Base-by-base conservation (phyloP, 2,113 vertebrate genomes). In the Vicugna pacos region DNA sequence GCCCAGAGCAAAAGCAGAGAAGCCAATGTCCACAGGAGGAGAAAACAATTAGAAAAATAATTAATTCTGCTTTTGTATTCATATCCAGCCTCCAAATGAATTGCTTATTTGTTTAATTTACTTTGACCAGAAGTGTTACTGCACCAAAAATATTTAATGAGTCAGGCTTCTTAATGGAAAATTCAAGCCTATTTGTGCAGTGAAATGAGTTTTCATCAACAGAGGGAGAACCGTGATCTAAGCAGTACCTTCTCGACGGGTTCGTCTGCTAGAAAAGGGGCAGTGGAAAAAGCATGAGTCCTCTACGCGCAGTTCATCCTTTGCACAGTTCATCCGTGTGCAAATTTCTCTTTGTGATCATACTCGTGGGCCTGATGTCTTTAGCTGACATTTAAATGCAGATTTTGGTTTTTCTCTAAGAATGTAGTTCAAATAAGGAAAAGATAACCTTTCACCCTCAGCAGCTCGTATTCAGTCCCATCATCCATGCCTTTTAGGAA, bases 31-130 rank as follows among this genome's bases (percentile, higher is more conserved):
- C 85, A 93, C 83, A 62, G 42, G 28, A 75, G 58, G 46, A 48
- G 58, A 87, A 89, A 96, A 95, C 93, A 97, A 93, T 96, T 87
- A 96, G 94, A 83, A 95, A 97, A 95, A 94, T 76, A 97, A 97
- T 96, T 84, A 91, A 96, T 96, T 95, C 96, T 96, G 73, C 86
- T 94, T 96, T 89, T 76, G 73, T 89, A 96, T 97, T 96, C 97
- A 96, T 92, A 89, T 12, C 86, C 75, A 87, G 82, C 91, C 93
- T 97, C 83, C 86, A 94, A 95, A 95, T 89, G 96, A 95, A 97
- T 96, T 97, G 95, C 93, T 97, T 97, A 96, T 98, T 97, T 98
- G 91, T 97, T 96, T 98, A 98, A 96, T 97, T 95, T 97, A 77
- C 95, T 97, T 96, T 97, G 97, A 97, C 93, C 93, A 96, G 89